Percentiles rank a stretch among this genome's conserved stretches.
Evolutionary conservation across 1,140 invertebrate species (phyloP).

Genomic region (Streblospio benedicti): DNA sequence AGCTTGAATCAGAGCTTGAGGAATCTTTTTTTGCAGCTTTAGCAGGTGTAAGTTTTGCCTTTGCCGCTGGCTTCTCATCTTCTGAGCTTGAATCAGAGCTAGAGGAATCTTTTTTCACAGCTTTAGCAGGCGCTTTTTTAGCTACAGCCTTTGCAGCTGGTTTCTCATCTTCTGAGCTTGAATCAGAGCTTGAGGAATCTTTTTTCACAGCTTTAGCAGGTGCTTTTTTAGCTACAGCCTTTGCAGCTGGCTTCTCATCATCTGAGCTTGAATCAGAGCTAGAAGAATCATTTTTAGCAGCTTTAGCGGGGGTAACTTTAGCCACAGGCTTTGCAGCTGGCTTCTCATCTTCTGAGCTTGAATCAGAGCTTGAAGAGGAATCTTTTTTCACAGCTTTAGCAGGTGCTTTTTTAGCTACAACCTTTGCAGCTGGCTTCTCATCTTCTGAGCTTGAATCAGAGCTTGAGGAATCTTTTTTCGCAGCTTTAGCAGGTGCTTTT

Average conservation of each 20-base stretch:
- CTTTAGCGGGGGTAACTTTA: slow-evolving; percentile 6
- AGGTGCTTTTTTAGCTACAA: slow-evolving; percentile 9
- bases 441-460: too few species aligned
- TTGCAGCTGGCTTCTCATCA: slow-evolving; percentile 1
- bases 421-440: slow-evolving; percentile 13
- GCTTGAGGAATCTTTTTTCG: too few species aligned
- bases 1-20: too few species aligned
- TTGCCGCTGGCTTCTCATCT: too few species aligned
- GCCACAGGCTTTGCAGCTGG: not conserved
- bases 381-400: not conserved
- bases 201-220: slow-evolving; percentile 8
- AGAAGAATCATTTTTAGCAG: slow-evolving; percentile 6
- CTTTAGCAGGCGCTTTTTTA: slow-evolving; percentile 3
- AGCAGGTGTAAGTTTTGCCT: too few species aligned
- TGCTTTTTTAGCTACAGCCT: not conserved
- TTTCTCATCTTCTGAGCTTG: slow-evolving; percentile 9
- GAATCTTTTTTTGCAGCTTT: too few species aligned
- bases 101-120: too few species aligned
- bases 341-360: not conserved
- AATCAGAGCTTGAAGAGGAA: not conserved
- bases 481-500: too few species aligned
- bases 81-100: too few species aligned
- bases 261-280: not conserved
- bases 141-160: not conserved
- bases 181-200: slow-evolving; percentile 14